These are phyloP conservation scores for Lottia gigantea DNA, from an alignment of 2,888 invertebrate species.

Conservation along the genomic window DNA sequence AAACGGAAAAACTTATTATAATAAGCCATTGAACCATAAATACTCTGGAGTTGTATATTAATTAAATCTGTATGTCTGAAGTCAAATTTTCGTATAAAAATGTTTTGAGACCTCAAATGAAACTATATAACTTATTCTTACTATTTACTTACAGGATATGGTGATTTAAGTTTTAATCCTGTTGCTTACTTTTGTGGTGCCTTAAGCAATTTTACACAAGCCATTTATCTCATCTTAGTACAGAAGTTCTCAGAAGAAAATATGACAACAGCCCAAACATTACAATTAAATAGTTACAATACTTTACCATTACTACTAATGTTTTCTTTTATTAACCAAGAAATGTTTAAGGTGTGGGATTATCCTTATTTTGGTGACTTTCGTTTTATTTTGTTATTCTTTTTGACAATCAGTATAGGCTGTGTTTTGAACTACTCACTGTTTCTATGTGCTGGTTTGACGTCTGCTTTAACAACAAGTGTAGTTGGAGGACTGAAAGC, in stretches of 20 bases:
- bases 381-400: conserved; percentile 59
- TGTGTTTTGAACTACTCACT: conserved; percentile 69
- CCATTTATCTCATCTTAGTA: conserved; percentile 68
- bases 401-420: conserved; percentile 59
- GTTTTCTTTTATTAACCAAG: conserved; percentile 50
- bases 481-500: conserved; percentile 69
- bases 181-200: conserved; percentile 66
- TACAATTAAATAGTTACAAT: conserved; percentile 68
- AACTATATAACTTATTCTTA: too few species aligned
- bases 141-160: conserved; percentile 61
- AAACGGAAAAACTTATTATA: too few species aligned
- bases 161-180: conserved; percentile 67
- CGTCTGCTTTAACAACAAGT: conserved; percentile 69
- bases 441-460: conserved; percentile 69
- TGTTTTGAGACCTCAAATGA: too few species aligned
- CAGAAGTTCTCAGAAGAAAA: conserved; percentile 64
- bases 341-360: conserved; percentile 37
- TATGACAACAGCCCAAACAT: conserved; percentile 62
- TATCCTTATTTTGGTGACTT: conserved; percentile 35
- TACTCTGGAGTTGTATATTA: too few species aligned
- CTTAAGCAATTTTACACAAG: conserved; percentile 68
- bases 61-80: too few species aligned
- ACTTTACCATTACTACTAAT: conserved; percentile 64
- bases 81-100: too few species aligned
- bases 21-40: too few species aligned